phyloP scores from a whole-genome alignment of 1,140 invertebrate species.

The Lasaia peninsularis region DNA sequence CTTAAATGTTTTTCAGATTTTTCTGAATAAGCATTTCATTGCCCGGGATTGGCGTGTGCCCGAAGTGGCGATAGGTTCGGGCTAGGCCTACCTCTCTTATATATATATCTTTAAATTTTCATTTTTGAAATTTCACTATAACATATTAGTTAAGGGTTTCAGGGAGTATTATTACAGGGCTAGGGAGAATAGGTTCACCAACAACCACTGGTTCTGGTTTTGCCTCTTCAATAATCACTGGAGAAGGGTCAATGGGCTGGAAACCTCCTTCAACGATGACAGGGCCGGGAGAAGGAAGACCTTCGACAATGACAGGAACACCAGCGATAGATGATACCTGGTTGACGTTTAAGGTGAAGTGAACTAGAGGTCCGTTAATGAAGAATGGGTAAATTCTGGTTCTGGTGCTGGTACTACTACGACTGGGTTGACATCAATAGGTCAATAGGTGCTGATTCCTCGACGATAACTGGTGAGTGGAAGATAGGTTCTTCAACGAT shows the following conservation, averaged over 20 bases:
- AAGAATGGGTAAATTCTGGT: not conserved
- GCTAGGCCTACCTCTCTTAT: no score
- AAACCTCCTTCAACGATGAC: not conserved
- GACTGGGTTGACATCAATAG: not conserved
- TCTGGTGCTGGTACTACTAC: not conserved
- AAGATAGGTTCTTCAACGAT: slow-evolving; percentile 7
- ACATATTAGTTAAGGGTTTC: not conserved
- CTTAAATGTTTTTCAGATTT: no score
- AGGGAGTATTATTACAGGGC: not conserved
- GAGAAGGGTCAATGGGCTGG: not conserved
- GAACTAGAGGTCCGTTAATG: not conserved
- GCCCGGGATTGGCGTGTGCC: no score
- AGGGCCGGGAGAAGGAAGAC: not conserved
- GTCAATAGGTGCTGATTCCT: not conserved
- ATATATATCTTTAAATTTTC: no score
- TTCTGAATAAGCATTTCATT: no score
- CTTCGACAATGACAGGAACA: not conserved
- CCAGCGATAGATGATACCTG: not conserved
- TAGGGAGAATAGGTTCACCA: not conserved
- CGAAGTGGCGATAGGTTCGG: no score
- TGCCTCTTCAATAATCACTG: slow-evolving; percentile 4
- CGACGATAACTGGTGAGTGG: slow-evolving; percentile 15
- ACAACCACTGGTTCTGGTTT: not conserved
- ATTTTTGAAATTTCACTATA: no score
- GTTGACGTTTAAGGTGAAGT: not conserved